A percentile compares a stretch with the other conserved stretches of the same genome.
These are phyloP conservation scores for Takifugu flavidus DNA, from an alignment of 2,113 vertebrate species.

Conservation along the genomic window DNA sequence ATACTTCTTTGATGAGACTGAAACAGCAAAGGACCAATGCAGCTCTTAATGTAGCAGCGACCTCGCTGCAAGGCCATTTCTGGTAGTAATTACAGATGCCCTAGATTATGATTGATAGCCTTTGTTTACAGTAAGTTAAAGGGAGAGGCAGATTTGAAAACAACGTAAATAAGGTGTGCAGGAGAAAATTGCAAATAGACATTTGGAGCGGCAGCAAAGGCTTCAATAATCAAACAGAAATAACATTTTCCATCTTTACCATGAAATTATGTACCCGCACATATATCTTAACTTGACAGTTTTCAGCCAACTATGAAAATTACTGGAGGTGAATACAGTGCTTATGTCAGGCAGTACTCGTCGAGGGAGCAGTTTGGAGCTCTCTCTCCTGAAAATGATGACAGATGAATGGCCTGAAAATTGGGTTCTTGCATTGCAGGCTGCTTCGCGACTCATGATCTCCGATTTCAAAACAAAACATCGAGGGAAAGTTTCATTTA, in stretches of 20 bases:
- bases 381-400: conserved; percentile 56
- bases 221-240: conserved; percentile 77
- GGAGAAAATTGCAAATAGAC: conserved; percentile 61
- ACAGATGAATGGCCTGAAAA: conserved; percentile 53
- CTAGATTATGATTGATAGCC: conserved; percentile 76
- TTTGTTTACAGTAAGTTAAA: conserved; percentile 82
- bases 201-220: conserved; percentile 63
- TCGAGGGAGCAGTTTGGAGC: conserved; percentile 60
- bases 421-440: conserved; percentile 36
- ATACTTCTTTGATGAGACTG: conserved; percentile 41
- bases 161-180: conserved; percentile 75
- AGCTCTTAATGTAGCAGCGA: conserved; percentile 20
- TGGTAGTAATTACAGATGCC: conserved; percentile 77
- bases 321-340: conserved; percentile 63
- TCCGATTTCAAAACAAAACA: conserved; percentile 4
- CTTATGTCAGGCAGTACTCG: conserved; percentile 55
- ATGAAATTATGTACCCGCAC: conserved; percentile 73
- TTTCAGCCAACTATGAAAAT: conserved; percentile 73
- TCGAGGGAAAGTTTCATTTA: conserved; percentile 14
- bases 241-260: conserved; percentile 79
- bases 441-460: conserved; percentile 20
- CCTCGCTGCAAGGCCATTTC: conserved; percentile 43
- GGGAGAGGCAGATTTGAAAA: conserved; percentile 73
- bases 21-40: conserved; percentile 28
- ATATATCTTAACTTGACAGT: conserved; percentile 79